Evolutionary conservation across 2,888 invertebrate species (phyloP), one percentile per base, ranked within the genome.

Genomic region (Hyles lineata): DNA sequence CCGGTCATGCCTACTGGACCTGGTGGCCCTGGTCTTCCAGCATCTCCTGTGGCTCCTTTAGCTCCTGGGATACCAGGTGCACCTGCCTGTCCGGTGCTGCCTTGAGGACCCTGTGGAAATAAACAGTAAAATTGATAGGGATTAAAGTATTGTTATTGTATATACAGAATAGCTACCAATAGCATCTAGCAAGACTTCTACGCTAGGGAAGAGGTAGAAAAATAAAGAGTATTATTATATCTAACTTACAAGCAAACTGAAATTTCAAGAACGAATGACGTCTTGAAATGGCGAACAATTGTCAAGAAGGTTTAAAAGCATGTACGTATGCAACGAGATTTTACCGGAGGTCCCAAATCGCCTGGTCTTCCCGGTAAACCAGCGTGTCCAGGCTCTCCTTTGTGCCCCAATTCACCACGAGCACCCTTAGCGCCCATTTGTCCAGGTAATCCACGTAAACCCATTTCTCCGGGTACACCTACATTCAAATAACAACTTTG

Each of bases 361-460:
- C 98, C 98, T 2, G 97, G 97, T 78, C 97, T 90, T 74, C 98
- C 98, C 11, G 97, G 97, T 32, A 97, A 95, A n/a, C 98, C 98
- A 89, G 96, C 95, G 72, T 96, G 92, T 29, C 98, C 98, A 52
- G 94, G 84, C 80, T 97, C 97, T 72, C 98, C 98, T 86, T 97
- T 95, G n/a, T 95, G 89, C 9, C 98, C 98, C 61, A 96, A 92
- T 87, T 97, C 97, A 25, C 98, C 98, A 76, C 97, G 94, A 11
- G 95, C 95, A 25, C 98, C 98, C 85, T 97, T 97, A 1, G 96
- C 93, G 50, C 98, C 98, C 9, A 95, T 92, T 75, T 96, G 88
- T 92, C 97, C 85, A 89, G 95, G 83, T 90, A 93, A 85, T 9
- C 97, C 97, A 76, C 95, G 95, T 11, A 93, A 89, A 1, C 97